Base-by-base conservation (phyloP, 2,797 vertebrate species). In the Valencia hispanica region DNA sequence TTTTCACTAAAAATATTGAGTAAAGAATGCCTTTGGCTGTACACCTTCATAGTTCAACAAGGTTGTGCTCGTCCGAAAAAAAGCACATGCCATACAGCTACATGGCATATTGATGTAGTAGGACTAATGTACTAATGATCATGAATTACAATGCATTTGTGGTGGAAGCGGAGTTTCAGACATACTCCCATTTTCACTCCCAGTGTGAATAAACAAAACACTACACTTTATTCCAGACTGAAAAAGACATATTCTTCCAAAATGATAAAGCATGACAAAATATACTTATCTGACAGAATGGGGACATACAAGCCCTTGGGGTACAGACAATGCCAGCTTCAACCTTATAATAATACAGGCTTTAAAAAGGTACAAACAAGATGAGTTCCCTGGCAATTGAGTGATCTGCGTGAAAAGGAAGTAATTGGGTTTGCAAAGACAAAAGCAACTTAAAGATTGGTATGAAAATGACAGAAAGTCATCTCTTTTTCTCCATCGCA, bases 251-350 rank as follows among this genome's bases (percentile, higher is more conserved):
- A 57, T 65, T 75, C 36, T 53, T 77, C 50, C 63, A 84, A 80
- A 66, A 74, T 1, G 45, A 51, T 20, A 6, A 74, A 78, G 43
- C 65, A 70, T 73, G 77, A 74, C 34, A 84, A 88, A 83, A 84
- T 72, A 68, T 43, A 78, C 77, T 85, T 83, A 74, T 79, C 74
- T 85, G 87, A 88, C 84, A 90, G 85, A 87, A 91, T 87, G 82
- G 79, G 87, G 81, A 85, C 83, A 87, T 83, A 70, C 32, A 65
- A 68, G 69, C 57, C n/a, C 15, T 32, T 34, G 68, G 66, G 80
- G 74, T 41, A 36, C 4, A 22, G 47, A 74, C 34, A 43, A 68
- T 50, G 59, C 73, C 81, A 73, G 57, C 78, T 85, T 47, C 50
- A 55, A 71, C 39, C 68, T 80, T 12, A 12, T 68, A 68, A 79